Evolutionary conservation across 2,113 vertebrate species (phyloP).

Genomic region (Gracilinanus agilis): DNA sequence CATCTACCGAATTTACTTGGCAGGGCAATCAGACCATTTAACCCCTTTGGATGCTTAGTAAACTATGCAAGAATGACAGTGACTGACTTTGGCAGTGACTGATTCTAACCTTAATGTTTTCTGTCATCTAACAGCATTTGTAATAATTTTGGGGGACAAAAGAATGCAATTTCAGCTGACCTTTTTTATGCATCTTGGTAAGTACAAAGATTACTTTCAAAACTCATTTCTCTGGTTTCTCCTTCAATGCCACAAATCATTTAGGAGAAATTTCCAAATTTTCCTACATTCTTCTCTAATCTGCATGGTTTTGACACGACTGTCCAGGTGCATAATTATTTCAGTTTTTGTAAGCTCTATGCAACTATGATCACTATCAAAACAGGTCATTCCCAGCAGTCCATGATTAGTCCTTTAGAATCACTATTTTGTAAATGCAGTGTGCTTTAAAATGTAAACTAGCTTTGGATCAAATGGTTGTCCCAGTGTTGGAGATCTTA

Average conservation of each 20-base stretch:
- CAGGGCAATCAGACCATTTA: neutral
- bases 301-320: neutral
- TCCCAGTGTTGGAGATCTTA: conserved; percentile 11
- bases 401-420: neutral
- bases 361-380: neutral
- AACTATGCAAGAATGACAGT: neutral
- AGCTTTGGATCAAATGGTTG: neutral
- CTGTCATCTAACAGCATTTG: conserved; percentile 59
- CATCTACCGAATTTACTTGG: neutral
- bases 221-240: conserved; percentile 44
- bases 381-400: neutral
- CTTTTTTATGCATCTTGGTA: conserved; percentile 78
- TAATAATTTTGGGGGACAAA: conserved; percentile 47
- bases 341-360: conserved; percentile 22
- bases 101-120: conserved; percentile 32
- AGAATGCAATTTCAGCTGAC: conserved; percentile 74
- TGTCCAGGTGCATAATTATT: neutral
- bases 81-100: conserved; percentile 3
- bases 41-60: neutral
- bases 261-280: conserved; percentile 55
- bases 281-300: conserved; percentile 34
- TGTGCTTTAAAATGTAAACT: conserved; percentile 30
- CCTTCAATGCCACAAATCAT: conserved; percentile 49
- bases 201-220: conserved; percentile 68
- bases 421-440: conserved; percentile 31